These are phyloP conservation scores for Anhinga rufa DNA, from an alignment of 2,113 vertebrate genomes.

Conservation along the genomic window DNA sequence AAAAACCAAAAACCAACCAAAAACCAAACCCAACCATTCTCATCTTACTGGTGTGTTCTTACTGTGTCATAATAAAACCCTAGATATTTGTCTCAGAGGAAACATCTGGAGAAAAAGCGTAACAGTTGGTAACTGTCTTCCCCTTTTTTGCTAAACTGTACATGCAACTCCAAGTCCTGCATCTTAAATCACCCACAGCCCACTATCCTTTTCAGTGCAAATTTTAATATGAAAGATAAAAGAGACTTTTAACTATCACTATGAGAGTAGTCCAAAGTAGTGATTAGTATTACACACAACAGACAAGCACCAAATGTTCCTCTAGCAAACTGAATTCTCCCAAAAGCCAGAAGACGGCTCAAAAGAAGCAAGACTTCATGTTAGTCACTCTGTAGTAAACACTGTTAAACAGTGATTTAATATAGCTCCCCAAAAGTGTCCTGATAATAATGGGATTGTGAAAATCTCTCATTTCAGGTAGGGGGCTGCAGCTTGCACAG, in stretches of 20 bases:
- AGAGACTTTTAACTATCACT: neutral
- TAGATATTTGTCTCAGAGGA: constrained; percentile 55
- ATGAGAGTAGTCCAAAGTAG: neutral
- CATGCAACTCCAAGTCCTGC: neutral
- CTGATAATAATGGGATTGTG: neutral
- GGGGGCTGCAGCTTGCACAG: neutral
- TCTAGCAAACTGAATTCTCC: neutral
- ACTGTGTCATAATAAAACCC: constrained; percentile 44
- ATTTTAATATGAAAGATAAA: neutral
- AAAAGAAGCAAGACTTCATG: neutral
- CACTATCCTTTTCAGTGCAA: neutral
- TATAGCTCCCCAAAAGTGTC: neutral
- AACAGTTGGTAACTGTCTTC: constrained; percentile 38
- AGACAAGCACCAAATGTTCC: neutral
- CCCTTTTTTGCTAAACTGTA: constrained; percentile 24
- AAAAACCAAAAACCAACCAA: neutral
- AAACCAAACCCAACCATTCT: neutral
- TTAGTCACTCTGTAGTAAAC: neutral
- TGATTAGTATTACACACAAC: neutral
- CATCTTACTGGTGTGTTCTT: neutral
- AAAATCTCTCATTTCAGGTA: neutral
- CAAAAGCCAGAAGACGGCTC: neutral
- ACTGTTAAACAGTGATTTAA: neutral
- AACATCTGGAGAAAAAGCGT: constrained; percentile 52
- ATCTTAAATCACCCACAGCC: neutral